These are phyloP conservation scores for Ctenopoma kingsleyae DNA, from an alignment of 2,797 vertebrate species.

Conservation along the genomic window DNA sequence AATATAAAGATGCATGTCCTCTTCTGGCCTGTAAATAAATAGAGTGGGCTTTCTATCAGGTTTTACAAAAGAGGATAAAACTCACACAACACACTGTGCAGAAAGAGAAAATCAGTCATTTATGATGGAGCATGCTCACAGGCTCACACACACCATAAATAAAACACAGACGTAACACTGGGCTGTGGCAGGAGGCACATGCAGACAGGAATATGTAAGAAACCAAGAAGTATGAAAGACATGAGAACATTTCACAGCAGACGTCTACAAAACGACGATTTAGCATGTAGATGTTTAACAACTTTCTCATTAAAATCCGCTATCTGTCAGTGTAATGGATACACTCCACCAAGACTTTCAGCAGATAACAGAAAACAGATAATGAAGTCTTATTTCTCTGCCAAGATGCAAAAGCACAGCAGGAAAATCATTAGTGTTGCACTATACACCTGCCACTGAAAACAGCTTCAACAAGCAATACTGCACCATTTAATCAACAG, in stretches of 20 bases:
- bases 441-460: constrained; percentile 26
- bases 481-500: constrained; percentile 49
- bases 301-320: constrained; percentile 16
- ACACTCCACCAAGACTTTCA: constrained; percentile 29
- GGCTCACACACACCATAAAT: not conserved
- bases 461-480: constrained; percentile 57
- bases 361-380: constrained; percentile 52
- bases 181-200: constrained; percentile 56
- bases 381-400: constrained; percentile 41
- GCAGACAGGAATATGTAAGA: constrained; percentile 56
- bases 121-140: constrained; percentile 51
- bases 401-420: constrained; percentile 74
- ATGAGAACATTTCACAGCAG: constrained; percentile 34
- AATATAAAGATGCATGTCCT: not conserved
- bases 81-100: constrained; percentile 36
- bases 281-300: constrained; percentile 64
- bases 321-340: not conserved
- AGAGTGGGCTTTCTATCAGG: not conserved
- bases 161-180: constrained; percentile 26
- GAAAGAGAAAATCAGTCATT: constrained; percentile 25
- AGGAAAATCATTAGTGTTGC: constrained; percentile 61
- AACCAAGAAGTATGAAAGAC: constrained; percentile 54
- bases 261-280: constrained; percentile 19
- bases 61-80: constrained; percentile 15
- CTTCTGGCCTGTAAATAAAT: constrained; percentile 11